These are phyloP conservation scores for Porites cylindrica DNA, from an alignment of 92 coral and sea anemone genomes.

Conservation along the genomic window DNA sequence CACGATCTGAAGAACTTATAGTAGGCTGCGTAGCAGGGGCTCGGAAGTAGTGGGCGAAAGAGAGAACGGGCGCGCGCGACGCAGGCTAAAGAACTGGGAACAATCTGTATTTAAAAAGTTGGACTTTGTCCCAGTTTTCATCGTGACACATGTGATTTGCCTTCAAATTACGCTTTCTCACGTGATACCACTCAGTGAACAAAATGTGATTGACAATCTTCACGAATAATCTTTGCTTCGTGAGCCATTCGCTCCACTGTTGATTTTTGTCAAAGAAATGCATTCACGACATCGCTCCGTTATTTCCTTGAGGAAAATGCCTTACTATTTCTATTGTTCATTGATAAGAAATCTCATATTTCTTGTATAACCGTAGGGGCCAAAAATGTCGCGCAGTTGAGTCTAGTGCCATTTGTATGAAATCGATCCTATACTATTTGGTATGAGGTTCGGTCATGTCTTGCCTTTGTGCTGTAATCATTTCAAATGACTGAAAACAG, in stretches of 20 bases:
- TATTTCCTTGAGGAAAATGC: neutral
- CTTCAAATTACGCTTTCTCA: neutral
- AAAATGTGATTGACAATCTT: slow-evolving; percentile 1
- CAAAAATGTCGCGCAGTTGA: no score
- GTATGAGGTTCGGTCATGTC: neutral
- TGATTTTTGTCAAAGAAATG: neutral
- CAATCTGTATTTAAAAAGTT: neutral
- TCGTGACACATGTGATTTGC: neutral
- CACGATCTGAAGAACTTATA: no score
- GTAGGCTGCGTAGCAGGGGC: no score
- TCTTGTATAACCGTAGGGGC: no score
- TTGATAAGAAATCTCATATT: no score
- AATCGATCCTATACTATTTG: no score
- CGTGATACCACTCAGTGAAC: neutral
- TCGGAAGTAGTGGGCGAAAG: no score
- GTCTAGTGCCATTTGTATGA: no score
- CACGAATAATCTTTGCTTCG: slow-evolving; percentile 3
- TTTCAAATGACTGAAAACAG: neutral
- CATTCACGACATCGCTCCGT: slow-evolving; percentile 29
- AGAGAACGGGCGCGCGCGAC: no score
- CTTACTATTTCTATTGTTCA: neutral
- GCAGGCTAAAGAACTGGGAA: no score
- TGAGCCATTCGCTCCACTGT: slow-evolving; percentile 1
- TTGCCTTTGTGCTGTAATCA: neutral
- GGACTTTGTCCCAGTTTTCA: neutral